phyloP scores from a whole-genome alignment of 2,113 vertebrate genomes.

The Hypocryptadius cinnamomeus region DNA sequence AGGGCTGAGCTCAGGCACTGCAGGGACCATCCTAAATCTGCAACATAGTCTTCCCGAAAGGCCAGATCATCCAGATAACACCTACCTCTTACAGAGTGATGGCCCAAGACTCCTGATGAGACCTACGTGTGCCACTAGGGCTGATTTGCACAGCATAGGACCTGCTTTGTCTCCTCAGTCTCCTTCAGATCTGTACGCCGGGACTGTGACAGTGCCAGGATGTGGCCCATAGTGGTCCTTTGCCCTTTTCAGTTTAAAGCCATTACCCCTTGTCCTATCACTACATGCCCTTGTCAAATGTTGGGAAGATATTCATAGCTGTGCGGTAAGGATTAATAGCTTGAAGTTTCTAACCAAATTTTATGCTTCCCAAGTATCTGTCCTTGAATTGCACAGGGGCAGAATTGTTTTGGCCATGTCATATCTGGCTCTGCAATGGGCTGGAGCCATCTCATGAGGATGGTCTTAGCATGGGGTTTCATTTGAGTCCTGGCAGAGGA shows the following conservation, averaged over 20 bases:
- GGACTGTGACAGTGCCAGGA: not conserved
- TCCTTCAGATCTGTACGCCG: fast-evolving
- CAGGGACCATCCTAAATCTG: not conserved
- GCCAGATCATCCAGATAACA: not conserved
- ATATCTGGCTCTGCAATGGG: not conserved
- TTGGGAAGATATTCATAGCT: not conserved
- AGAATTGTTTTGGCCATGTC: not conserved
- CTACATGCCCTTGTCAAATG: not conserved
- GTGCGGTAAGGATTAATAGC: not conserved
- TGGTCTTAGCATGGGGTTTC: not conserved
- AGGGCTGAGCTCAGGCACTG: not conserved
- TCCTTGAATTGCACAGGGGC: not conserved
- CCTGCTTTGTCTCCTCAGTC: not conserved
- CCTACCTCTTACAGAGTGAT: not conserved
- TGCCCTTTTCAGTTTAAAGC: not conserved
- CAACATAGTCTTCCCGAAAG: not conserved
- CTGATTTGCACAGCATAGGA: not conserved
- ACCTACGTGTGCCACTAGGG: not conserved
- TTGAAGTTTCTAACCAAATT: not conserved
- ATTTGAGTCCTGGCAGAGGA: not conserved
- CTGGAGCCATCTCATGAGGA: not conserved
- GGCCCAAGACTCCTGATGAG: not conserved
- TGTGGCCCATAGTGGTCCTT: not conserved
- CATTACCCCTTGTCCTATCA: not conserved
- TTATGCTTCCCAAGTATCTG: not conserved